phyloP scores from a whole-genome alignment of 2,888 invertebrate genomes.

The Drosophila recens region DNA sequence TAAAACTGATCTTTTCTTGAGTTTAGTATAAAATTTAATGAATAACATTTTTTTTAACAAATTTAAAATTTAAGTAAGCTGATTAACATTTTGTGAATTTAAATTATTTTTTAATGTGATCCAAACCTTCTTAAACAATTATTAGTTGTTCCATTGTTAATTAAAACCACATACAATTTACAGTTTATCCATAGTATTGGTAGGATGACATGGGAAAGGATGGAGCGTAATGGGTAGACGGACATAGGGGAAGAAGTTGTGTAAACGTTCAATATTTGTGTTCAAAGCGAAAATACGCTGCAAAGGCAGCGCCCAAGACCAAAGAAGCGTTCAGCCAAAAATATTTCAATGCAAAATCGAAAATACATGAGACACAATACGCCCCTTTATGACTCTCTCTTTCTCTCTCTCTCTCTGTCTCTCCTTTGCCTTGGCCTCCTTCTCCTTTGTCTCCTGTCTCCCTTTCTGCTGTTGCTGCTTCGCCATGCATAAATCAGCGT shows the following conservation, averaged over 20 bases:
- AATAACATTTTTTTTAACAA: too few species aligned
- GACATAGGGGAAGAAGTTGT: conserved; percentile 14
- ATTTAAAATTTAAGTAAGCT: too few species aligned
- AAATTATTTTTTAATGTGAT: too few species aligned
- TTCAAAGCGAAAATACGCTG: conserved; percentile 61
- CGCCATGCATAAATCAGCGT: conserved; percentile 75
- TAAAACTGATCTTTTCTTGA: background rate
- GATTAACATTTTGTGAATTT: background rate
- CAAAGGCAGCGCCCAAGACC: conserved; percentile 47
- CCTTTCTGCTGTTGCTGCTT: conserved; percentile 30
- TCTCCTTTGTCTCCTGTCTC: conserved; percentile 2
- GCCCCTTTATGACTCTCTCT: conserved; percentile 6
- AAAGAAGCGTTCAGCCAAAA: conserved; percentile 75
- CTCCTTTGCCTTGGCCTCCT: background rate
- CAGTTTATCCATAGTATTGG: conserved; percentile 3
- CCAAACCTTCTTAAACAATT: background rate
- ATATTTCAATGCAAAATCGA: conserved; percentile 76
- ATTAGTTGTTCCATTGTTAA: background rate
- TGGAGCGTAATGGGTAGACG: background rate
- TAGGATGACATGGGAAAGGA: background rate
- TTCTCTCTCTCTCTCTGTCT: too few species aligned
- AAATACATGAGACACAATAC: conserved; percentile 59
- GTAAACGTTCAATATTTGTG: conserved; percentile 78
- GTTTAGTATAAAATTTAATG: too few species aligned
- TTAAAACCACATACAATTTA: background rate